Evolutionary conservation across 2,113 vertebrate genomes (phyloP).

Genomic region (Gavialis gangeticus): DNA sequence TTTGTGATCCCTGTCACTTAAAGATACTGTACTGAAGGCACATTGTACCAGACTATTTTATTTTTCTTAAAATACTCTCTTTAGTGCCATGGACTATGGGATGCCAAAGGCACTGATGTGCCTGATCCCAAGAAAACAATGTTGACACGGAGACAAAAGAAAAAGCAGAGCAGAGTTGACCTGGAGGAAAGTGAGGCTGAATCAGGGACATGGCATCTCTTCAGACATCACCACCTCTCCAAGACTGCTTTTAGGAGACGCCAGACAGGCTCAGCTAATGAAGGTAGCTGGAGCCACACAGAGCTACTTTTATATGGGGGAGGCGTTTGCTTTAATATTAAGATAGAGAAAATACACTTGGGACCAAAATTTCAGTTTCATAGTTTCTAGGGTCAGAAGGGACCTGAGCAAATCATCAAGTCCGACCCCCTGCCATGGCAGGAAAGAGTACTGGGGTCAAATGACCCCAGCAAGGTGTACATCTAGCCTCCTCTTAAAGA

Average conservation of each 20-base stretch:
- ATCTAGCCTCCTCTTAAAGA: no score
- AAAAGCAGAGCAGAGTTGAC: neutral
- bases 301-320: neutral
- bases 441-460: no score
- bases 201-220: constrained; percentile 56
- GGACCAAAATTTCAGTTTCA: neutral
- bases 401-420: no score
- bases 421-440: no score
- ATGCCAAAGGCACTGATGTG: constrained; percentile 81
- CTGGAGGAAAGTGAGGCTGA: constrained; percentile 13
- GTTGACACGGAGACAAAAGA: constrained; percentile 79
- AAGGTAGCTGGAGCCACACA: neutral
- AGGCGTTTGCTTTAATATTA: neutral
- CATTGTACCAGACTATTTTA: neutral
- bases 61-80: neutral
- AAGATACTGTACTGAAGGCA: neutral
- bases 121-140: constrained; percentile 81
- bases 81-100: constrained; percentile 86
- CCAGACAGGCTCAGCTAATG: neutral
- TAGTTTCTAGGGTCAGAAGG: neutral
- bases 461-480: no score
- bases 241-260: constrained; percentile 55
- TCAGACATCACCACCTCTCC: constrained; percentile 74
- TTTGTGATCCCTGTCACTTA: neutral
- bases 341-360: neutral